Evolutionary conservation across 2,797 vertebrate genomes (phyloP).

Genomic region (Notoglanidium macrostoma): DNA sequence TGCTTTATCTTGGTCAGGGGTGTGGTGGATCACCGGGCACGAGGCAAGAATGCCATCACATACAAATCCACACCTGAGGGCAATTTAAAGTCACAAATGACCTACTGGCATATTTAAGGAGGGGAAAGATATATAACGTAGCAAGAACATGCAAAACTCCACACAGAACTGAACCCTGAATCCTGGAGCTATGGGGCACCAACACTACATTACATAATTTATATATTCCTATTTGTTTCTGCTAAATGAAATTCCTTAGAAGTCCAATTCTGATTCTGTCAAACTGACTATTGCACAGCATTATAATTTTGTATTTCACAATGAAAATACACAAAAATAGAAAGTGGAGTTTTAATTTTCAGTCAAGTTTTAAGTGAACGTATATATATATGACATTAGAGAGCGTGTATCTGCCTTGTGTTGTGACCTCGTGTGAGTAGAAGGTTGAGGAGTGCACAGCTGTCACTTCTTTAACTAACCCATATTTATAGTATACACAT

Average conservation of each 20-base stretch:
- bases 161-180: too few species aligned
- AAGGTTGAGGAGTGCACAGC: slow-evolving; percentile 75
- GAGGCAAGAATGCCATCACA: background rate
- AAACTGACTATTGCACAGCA: background rate
- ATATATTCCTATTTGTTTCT: background rate
- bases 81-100: background rate
- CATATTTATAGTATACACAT: slow-evolving; percentile 83
- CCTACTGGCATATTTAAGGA: background rate
- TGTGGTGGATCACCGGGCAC: background rate
- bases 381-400: slow-evolving; percentile 17
- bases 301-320: background rate
- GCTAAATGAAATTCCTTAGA: background rate
- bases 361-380: background rate
- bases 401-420: slow-evolving; percentile 48
- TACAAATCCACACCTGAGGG: background rate
- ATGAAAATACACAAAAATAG: background rate
- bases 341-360: background rate
- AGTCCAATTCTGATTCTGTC: too few species aligned
- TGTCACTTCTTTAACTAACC: slow-evolving; percentile 77
- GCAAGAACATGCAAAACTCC: background rate
- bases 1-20: background rate
- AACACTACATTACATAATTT: background rate
- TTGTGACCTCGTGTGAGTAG: slow-evolving; percentile 60
- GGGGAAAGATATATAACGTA: background rate
- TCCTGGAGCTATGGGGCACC: too few species aligned